Evolutionary conservation across 2,113 vertebrate genomes (phyloP).

Genomic region (Urocolius indicus): DNA sequence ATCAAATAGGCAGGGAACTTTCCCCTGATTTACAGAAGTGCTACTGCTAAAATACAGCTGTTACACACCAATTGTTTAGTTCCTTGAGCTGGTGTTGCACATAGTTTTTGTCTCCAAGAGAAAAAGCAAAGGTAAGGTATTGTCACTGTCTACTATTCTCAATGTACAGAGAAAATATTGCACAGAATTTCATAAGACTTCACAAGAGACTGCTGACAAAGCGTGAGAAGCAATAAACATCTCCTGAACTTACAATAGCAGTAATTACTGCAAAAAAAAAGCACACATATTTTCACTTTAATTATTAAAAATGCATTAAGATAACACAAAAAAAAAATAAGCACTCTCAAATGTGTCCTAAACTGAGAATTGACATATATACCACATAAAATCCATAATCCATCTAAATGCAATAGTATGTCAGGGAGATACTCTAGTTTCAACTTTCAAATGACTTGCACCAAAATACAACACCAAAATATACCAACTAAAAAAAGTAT

Average conservation of each 20-base stretch:
- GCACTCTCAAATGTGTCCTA: not conserved
- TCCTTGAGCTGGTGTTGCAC: not conserved
- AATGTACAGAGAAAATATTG: not conserved
- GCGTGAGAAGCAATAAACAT: not conserved
- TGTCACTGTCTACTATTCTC: not conserved
- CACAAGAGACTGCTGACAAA: not conserved
- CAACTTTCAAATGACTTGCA: not conserved
- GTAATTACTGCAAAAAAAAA: not conserved
- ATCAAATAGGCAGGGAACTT: not conserved
- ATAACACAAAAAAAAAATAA: not conserved
- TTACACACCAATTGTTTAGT: accelerated
- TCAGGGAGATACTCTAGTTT: not conserved
- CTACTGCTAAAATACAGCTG: not conserved
- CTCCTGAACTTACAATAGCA: not conserved
- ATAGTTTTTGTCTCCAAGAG: not conserved
- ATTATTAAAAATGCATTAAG: not conserved
- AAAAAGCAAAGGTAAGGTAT: not conserved
- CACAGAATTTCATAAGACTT: not conserved
- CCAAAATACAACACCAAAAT: not conserved
- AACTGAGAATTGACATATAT: not conserved
- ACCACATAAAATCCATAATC: not conserved
- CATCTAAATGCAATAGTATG: not conserved
- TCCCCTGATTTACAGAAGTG: not conserved
- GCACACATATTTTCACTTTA: not conserved
- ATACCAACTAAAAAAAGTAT: not conserved